Conservation (phyloP, 2,113 vertebrate species). For the Lichenostomus cassidix region DNA sequence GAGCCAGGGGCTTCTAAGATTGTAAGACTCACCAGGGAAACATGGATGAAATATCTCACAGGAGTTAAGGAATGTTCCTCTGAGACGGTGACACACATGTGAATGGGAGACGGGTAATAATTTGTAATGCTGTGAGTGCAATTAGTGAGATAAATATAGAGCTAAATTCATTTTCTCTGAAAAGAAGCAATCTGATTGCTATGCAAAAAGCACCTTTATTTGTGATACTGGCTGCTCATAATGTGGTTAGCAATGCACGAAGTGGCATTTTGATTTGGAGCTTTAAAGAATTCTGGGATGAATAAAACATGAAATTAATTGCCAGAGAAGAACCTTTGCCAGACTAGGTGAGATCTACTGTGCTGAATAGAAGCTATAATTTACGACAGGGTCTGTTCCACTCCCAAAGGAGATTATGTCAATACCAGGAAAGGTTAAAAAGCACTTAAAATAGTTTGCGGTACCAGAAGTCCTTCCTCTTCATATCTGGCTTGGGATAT, state of each 20-base stretch:
- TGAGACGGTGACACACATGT: not conserved
- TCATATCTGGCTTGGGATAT: not conserved
- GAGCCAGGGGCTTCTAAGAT: not conserved
- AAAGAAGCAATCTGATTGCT: constrained; percentile 68
- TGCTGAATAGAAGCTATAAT: constrained; percentile 44
- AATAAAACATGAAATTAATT: constrained; percentile 82
- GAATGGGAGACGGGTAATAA: constrained; percentile 52
- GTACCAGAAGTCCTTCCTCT: not conserved
- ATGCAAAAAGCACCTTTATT: constrained; percentile 70
- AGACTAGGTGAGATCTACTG: constrained; percentile 36
- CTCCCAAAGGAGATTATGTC: constrained; percentile 58
- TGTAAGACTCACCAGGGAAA: not conserved
- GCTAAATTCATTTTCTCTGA: constrained; percentile 69
- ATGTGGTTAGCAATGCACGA: constrained; percentile 66
- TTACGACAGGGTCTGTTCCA: constrained; percentile 6
- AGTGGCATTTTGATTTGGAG: constrained; percentile 74
- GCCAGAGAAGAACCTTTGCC: constrained; percentile 56
- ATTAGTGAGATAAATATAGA: constrained; percentile 68
- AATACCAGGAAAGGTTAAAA: constrained; percentile 50
- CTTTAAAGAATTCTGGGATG: constrained; percentile 72
- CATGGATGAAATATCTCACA: not conserved
- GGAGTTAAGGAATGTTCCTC: not conserved
- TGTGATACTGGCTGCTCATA: constrained; percentile 35
- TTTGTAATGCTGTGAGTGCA: constrained; percentile 61
- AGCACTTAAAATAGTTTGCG: constrained; percentile 34